Conservation (phyloP, 2,113 vertebrate genomes). For the Ctenodactylus gundi region DNA sequence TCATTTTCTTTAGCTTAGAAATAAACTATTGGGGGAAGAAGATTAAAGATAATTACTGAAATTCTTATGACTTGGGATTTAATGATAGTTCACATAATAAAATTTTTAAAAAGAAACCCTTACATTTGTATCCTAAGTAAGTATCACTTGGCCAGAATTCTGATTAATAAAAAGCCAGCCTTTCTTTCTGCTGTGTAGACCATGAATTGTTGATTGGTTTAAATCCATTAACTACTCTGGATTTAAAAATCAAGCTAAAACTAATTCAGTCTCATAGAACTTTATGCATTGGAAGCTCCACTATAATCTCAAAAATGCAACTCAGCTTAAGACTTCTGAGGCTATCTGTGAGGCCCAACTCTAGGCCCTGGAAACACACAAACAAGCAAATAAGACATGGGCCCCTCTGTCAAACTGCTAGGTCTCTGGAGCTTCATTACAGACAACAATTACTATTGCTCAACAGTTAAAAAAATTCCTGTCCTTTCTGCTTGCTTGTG, state of each 20-base stretch:
- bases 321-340: rapidly evolving
- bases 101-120: background rate
- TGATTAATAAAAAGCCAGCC: background rate
- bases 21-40: background rate
- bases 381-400: rapidly evolving
- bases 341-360: rapidly evolving
- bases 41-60: background rate
- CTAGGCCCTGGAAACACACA: background rate
- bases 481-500: background rate
- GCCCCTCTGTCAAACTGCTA: background rate
- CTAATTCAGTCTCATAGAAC: background rate
- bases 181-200: background rate
- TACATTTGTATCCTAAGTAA: background rate
- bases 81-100: background rate
- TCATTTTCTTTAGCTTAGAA: background rate
- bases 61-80: background rate
- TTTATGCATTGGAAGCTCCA: background rate
- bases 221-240: background rate
- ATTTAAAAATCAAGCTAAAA: background rate
- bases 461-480: too few relatives aligned
- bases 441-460: rapidly evolving
- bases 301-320: background rate
- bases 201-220: background rate
- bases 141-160: background rate
- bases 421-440: rapidly evolving